These are phyloP conservation scores for Sesia apiformis DNA, from an alignment of 2,888 invertebrate species.

Conservation along the genomic window DNA sequence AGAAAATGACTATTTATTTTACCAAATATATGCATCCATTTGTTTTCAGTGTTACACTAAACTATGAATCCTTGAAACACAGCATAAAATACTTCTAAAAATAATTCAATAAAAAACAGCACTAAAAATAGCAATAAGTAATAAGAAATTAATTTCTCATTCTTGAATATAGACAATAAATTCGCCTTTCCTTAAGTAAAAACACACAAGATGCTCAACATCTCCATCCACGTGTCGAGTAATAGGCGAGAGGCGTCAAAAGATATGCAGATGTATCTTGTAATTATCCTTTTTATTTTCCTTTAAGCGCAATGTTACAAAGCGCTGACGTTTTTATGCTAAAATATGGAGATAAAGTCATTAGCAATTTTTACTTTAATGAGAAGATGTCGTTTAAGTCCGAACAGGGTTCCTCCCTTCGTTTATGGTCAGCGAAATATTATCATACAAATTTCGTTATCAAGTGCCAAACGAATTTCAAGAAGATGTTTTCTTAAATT, in stretches of 20 bases:
- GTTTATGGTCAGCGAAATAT: conserved; percentile 48
- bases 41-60: too few relatives aligned
- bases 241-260: conserved; percentile 45
- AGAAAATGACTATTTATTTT: too few relatives aligned
- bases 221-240: conserved; percentile 48
- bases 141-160: conserved; percentile 5
- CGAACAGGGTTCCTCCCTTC: conserved; percentile 30
- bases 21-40: too few relatives aligned
- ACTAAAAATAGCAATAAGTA: too few relatives aligned
- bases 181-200: conserved; percentile 24
- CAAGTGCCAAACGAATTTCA: conserved; percentile 15
- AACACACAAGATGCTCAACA: conserved; percentile 39
- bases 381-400: conserved; percentile 47
- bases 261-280: conserved; percentile 60
- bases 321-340: conserved; percentile 62
- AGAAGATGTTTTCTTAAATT: conserved; percentile 18
- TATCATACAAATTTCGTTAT: conserved; percentile 33
- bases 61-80: too few relatives aligned
- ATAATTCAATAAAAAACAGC: too few relatives aligned
- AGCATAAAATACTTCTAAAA: too few relatives aligned
- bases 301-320: conserved; percentile 15
- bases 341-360: conserved; percentile 69
- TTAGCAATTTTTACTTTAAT: conserved; percentile 66
- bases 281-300: conserved; percentile 30
- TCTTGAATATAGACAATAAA: conserved; percentile 26